Base-by-base conservation (phyloP, 2,113 vertebrate species). In the Rhinichthys klamathensis region DNA sequence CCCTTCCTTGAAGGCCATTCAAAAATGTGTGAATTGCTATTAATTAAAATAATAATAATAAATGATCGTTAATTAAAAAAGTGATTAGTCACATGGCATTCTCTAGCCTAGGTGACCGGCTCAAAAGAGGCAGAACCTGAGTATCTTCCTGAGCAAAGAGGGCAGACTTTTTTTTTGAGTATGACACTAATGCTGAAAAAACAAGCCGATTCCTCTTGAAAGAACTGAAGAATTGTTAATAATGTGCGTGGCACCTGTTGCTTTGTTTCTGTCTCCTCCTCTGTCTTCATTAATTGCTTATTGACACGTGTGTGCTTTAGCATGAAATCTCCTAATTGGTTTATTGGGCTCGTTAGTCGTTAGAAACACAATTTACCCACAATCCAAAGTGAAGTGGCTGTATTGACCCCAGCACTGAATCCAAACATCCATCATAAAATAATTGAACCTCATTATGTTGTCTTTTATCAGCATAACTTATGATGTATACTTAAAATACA, bases 241-340 rank as follows among this genome's bases (percentile, higher is more conserved):
- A 51, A 23, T 46, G 4, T 30, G 30, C 7, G 2, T 65, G 58
- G 41, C 60, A 49, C 41, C 61, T 69, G 44, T 67, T 81, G 30
- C 79, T 81, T 86, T 77, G 74, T 32, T 83, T 86, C 30, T 11
- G 10, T 44, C 46, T 18, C 2, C 21, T 49, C n/a, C 10, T 75
- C 54, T 75, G 67, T 54, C 56, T 54, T 80, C 30, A 67, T 84
- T 60, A 84, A 49, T 35, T 81, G 44, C 41, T 75, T 84, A 84
- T 84, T 74, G 82, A 84, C 72, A 84, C 1, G 7, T 54, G 21
- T 44, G 38, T 60, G 44, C 82, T 76, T 84, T 56, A 61, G 58
- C 79, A 32, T 51, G 61, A 69, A 65, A 69, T n/a, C 60, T n/a
- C 58, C 44, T 60, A 83, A 56, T 83, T 49, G 72, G 44, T 75